Conservation (phyloP, 2,797 vertebrate genomes). For the Pseudotriccus pelzelni region DNA sequence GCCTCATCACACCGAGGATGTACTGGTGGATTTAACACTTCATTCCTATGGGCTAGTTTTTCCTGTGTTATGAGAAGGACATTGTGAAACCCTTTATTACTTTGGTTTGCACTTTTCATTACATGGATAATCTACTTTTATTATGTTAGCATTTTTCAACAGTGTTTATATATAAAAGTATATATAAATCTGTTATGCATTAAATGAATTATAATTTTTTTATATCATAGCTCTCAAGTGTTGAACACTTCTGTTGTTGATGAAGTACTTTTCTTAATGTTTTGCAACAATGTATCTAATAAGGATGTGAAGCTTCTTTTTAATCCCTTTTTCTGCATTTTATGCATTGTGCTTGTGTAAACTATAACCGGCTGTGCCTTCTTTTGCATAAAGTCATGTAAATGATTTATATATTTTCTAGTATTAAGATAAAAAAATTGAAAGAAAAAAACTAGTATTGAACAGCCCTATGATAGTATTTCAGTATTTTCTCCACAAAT, state of each 20-base stretch:
- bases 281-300: conserved; percentile 72
- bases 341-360: conserved; percentile 86
- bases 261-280: conserved; percentile 76
- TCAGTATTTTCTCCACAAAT: conserved; percentile 78
- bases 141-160: conserved; percentile 77
- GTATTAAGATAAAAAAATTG: conserved; percentile 80
- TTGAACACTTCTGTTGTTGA: conserved; percentile 80
- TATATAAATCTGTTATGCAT: conserved; percentile 82
- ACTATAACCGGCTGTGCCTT: conserved; percentile 94
- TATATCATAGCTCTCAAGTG: conserved; percentile 78
- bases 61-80: conserved; percentile 79
- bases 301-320: conserved; percentile 86
- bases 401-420: conserved; percentile 88
- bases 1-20: conserved; percentile 65
- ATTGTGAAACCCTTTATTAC: conserved; percentile 74
- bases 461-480: conserved; percentile 82
- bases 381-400: conserved; percentile 86
- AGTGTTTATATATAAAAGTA: conserved; percentile 76
- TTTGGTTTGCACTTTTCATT: conserved; percentile 83
- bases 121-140: conserved; percentile 76
- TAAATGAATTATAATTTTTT: conserved; percentile 81
- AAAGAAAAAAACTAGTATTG: conserved; percentile 82
- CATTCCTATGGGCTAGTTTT: conserved; percentile 71
- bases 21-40: conserved; percentile 66
- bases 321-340: conserved; percentile 76